A percentile compares a stretch with the other conserved stretches of the same genome.
Evolutionary conservation across 1,140 invertebrate genomes (phyloP).

Genomic region (Drosophila subobscura): DNA sequence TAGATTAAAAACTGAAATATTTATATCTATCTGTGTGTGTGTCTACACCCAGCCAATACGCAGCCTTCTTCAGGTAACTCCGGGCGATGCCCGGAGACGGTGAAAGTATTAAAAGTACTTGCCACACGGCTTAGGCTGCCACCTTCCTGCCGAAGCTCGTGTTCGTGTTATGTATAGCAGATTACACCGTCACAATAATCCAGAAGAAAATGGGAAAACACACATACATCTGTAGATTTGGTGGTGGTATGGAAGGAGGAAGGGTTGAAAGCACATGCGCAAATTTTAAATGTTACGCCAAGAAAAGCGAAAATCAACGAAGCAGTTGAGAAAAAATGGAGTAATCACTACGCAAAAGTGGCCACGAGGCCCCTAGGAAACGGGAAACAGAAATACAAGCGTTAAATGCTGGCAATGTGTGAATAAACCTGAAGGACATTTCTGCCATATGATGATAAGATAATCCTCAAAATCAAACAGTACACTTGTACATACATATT

Average conservation of each 20-base stretch:
- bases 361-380: constrained; percentile 5
- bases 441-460: constrained; percentile 29
- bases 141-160: constrained; percentile 52
- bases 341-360: constrained; percentile 30
- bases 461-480: constrained; percentile 22
- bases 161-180: constrained; percentile 71
- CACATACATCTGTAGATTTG: constrained; percentile 37
- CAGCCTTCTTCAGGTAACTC: no score
- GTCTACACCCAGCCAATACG: constrained; percentile 10
- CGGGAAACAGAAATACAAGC: constrained; percentile 14
- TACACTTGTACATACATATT: neutral
- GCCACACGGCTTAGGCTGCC: constrained; percentile 44
- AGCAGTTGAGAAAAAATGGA: constrained; percentile 33
- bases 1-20: constrained; percentile 81
- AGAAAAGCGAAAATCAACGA: constrained; percentile 27
- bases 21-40: constrained; percentile 46
- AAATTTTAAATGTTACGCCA: constrained; percentile 78
- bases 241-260: neutral
- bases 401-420: constrained; percentile 31
- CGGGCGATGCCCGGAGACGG: constrained; percentile 50
- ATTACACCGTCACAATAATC: constrained; percentile 78
- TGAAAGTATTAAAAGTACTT: constrained; percentile 81
- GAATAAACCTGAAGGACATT: constrained; percentile 52
- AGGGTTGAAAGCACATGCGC: constrained; percentile 61
- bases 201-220: constrained; percentile 41